Conservation (phyloP, 2,888 invertebrate genomes). For the Dasypogon diadema region DNA sequence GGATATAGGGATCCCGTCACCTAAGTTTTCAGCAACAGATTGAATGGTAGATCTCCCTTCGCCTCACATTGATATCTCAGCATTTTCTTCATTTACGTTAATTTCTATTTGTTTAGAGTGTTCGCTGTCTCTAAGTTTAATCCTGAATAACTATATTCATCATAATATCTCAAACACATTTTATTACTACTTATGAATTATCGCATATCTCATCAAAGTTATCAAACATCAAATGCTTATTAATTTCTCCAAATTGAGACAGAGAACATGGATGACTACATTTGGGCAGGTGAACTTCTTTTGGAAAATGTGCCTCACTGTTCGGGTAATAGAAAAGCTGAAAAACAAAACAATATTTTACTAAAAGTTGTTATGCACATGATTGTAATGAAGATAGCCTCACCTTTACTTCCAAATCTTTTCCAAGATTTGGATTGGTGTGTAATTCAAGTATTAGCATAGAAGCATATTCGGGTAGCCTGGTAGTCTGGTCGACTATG, state of each 20-base stretch:
- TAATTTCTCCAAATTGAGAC: slow-evolving; percentile 70
- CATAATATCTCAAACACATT: no score
- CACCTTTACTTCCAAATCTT: slow-evolving; percentile 74
- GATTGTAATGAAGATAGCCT: slow-evolving; percentile 36
- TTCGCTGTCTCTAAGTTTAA: no score
- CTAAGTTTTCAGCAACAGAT: no score
- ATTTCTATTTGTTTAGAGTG: no score
- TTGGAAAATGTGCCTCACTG: slow-evolving; percentile 72
- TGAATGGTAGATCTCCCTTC: no score
- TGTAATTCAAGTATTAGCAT: slow-evolving; percentile 81
- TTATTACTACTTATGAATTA: no score
- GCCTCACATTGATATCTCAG: no score
- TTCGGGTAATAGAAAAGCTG: slow-evolving; percentile 78
- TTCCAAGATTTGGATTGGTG: slow-evolving; percentile 67
- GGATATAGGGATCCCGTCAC: no score
- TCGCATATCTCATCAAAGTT: slow-evolving; percentile 79
- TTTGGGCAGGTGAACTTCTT: slow-evolving; percentile 73
- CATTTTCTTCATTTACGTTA: no score
- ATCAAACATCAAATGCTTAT: slow-evolving; percentile 72
- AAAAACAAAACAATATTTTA: slow-evolving; percentile 57
- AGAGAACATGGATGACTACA: slow-evolving; percentile 77
- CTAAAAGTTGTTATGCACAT: background rate
- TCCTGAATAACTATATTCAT: no score
- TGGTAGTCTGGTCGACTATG: slow-evolving; percentile 72
- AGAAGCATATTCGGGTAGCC: slow-evolving; percentile 82